Evolutionary conservation across 2,888 invertebrate genomes (phyloP), one percentile per base, ranked within the genome.

Genomic region (Andrena flavipes): DNA sequence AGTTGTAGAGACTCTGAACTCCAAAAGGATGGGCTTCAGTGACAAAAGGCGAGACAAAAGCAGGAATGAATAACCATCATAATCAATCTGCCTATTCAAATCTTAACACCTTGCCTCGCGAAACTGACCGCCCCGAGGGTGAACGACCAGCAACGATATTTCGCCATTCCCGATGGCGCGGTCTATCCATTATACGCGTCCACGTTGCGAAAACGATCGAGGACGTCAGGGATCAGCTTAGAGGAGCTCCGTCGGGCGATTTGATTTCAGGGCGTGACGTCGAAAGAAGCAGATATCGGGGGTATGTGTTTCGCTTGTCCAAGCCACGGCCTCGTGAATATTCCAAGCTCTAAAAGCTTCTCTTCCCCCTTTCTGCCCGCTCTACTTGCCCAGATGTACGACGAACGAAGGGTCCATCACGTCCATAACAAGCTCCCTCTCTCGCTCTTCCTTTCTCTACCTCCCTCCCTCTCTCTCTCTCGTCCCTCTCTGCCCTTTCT

Each of bases 291-390:
- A 80, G 83, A 84, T 84, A 86, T 80, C 87, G 82, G 59, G 23
- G 87, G 87, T 87, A 91, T 86, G 91, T 92, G 91, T 92, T 91
- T 90, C 90, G 91, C 91, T 90, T 91, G 92, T 92, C 92, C 92
- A 89, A 90, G 90, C 88, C 87, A 88, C 85, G 88, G 87, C 86
- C 89, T 92, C 92, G 93, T 93, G 93, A 94, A 93, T 94, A 94
- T 94, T 94, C 94, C 92, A 93, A 91, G 92, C 93, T 93, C 93
- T 93, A 93, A 93, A 94, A 94, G 94, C 91, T 91, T 91, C 91
- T 86, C 88, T 90, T 84, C 89, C 89, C 88, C 78, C 83, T 80
- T 80, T 80, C 85, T 89, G 85, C 85, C 86, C 84, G 82, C 78
- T 85, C 82, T 83, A 83, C 80, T 85, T 87, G 86, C 85, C 86